Base-by-base conservation (phyloP, 2,888 invertebrate genomes). In the Perizoma affinitatum region DNA sequence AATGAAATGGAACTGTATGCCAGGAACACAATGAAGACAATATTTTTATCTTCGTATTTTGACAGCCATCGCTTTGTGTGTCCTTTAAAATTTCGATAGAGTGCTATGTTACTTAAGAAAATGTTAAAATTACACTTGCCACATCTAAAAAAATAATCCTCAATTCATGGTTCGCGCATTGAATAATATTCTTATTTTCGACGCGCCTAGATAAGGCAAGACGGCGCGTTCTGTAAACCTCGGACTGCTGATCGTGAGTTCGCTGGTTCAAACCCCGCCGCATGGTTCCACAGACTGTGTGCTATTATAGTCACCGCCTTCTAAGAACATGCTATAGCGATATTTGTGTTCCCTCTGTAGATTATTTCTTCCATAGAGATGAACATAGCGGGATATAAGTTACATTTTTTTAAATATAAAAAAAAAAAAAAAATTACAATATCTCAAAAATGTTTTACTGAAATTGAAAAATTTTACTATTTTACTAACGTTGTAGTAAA, bases 241-340 rank as follows among this genome's bases (percentile, higher is more conserved):
- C 38, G 63, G 65, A 6, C 58, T 66, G 22, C 33, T 10, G 48
- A 58, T 52, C 62, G 8, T 22, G 44, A 44, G 64, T 61, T 57
- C 63, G 61, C 36, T 53, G 53, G 69, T 67, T 71, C 71, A 52
- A 63, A 54, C 42, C 71, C 54, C 48, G 54, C 45, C 45, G 72
- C 72, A 72, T 72, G 72, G 70, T 68, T 72, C 72, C 72, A 72
- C 72, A 71, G 72, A 51, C 65, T 47, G 63, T 61, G 67, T 50
- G 63, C 69, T 68, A 45, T 40, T 52, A 69, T 72, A 72, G 70
- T 58, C 65, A 66, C 67, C 55, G 68, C 57, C 72, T 72, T 72
- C 72, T 72, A 72, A 72, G 72, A 71, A 66, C 72, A 72, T 72
- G 72, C 72, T 33, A 72, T 35, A 72, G 50, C 46, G 48, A 59